Evolutionary conservation across 2,113 vertebrate species (phyloP), one percentile per base, ranked within the genome.

Genomic region (Oreocharis arfaki): DNA sequence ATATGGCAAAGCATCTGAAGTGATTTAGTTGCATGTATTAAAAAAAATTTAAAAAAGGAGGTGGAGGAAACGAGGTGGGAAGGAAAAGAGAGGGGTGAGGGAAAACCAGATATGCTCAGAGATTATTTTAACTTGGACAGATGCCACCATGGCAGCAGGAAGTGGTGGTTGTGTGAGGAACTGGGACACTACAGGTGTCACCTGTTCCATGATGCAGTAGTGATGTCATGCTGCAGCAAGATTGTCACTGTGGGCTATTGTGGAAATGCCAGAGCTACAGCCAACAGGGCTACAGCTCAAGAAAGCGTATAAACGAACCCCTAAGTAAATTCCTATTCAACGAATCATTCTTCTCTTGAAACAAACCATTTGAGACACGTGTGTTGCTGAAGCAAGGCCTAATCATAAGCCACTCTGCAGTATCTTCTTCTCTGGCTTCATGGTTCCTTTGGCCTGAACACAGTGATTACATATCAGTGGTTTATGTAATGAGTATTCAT

Each of bases 381-480:
- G 50, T 73, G 60, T 75, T 89, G 71, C 80, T 87, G 88, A 93
- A 92, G 46, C 68, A 77, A 90, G 95, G 75, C 87, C 87, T 94
- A 60, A 86, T 90, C 87, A 60, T 81, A 88, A 95, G 88, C 85
- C 80, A 71, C 74, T 79, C 53, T 49, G 80, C 80, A 89, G 60
- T 89, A 28, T 90, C 76, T 47, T 84, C 73, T 89, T 95, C 84
- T 95, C 93, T 94, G 87, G 70, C 87, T 94, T 96, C 87, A 37
- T 93, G 87, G 87, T 87, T 91, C 70, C 61, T 75, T 89, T 94
- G 85, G 79, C 84, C 90, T 88, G 81, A 82, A 70, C 27, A 84
- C 52, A 91, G 20, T 84, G 77, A 94, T 88, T 83, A 70, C 71
- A 61, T 90, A 65, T 57, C 91, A 83, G 83, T 88, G 77, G 63